phyloP scores from a whole-genome alignment of 2,888 invertebrate species.

The Diploptera punctata region DNA sequence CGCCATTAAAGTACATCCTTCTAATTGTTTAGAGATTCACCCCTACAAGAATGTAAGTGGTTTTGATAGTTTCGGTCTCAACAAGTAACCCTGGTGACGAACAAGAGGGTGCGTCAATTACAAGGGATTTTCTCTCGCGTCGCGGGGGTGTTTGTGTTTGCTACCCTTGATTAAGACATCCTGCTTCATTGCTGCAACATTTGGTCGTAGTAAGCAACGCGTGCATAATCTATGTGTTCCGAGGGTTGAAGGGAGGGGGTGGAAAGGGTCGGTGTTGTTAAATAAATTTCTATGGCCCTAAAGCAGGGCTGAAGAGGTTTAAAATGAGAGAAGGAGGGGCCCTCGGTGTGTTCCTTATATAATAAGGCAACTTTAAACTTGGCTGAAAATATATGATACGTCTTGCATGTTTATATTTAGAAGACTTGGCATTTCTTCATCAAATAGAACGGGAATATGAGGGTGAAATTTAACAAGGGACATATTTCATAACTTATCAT shows the following conservation, averaged over 20 bases:
- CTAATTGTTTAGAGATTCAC: too few relatives aligned
- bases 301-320: background rate
- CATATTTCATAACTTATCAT: too few relatives aligned
- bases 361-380: background rate
- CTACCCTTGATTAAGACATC: conserved; percentile 21
- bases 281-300: conserved; percentile 9
- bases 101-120: background rate
- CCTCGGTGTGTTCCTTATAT: background rate
- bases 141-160: background rate
- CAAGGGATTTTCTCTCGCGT: background rate
- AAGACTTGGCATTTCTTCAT: too few relatives aligned
- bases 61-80: background rate
- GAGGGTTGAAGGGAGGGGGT: background rate
- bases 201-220: conserved; percentile 6
- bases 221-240: conserved; percentile 17
- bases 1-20: too few relatives aligned
- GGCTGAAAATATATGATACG: background rate
- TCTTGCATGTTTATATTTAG: too few relatives aligned
- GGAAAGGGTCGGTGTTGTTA: background rate
- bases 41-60: background rate
- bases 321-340: background rate
- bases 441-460: too few relatives aligned
- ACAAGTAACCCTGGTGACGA: background rate
- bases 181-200: conserved; percentile 11
- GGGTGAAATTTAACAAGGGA: too few relatives aligned